phyloP scores from a whole-genome alignment of 2,797 vertebrate genomes.

The Gymnothorax javanicus region DNA sequence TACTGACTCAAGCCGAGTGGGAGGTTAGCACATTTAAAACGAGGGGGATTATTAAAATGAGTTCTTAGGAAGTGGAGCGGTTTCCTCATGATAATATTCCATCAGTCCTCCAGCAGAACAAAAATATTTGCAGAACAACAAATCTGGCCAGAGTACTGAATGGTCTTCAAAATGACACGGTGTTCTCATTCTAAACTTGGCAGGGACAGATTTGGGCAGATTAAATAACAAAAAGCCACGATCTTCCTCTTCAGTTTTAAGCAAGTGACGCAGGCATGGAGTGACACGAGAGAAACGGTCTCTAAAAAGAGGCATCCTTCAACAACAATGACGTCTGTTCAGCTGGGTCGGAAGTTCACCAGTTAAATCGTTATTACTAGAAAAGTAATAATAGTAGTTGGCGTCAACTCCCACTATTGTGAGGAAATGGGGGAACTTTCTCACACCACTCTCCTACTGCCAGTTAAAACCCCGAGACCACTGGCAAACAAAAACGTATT shows the following conservation, averaged over 20 bases:
- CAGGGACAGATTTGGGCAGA: slow-evolving; percentile 43
- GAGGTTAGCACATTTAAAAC: neutral
- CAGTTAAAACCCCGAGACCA: slow-evolving; percentile 41
- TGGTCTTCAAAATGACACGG: slow-evolving; percentile 46
- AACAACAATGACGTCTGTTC: slow-evolving; percentile 51
- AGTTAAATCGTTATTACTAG: slow-evolving; percentile 45
- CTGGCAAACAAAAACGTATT: slow-evolving; percentile 49
- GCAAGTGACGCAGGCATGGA: slow-evolving; percentile 6
- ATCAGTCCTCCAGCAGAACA: slow-evolving; percentile 64
- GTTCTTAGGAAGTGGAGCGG: slow-evolving; percentile 40
- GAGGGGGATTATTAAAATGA: neutral
- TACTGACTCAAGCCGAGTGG: neutral
- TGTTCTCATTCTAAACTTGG: slow-evolving; percentile 53
- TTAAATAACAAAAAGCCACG: slow-evolving; percentile 39
- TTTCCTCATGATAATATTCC: slow-evolving; percentile 57
- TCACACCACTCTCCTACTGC: slow-evolving; percentile 51
- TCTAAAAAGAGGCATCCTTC: slow-evolving; percentile 40
- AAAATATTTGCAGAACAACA: slow-evolving; percentile 58
- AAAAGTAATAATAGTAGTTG: slow-evolving; percentile 43
- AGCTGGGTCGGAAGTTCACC: slow-evolving; percentile 33
- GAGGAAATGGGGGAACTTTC: slow-evolving; percentile 50
- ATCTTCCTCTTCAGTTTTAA: slow-evolving; percentile 25
- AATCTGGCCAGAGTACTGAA: neutral
- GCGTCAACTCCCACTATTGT: slow-evolving; percentile 43
- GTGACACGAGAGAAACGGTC: slow-evolving; percentile 14